Evolutionary conservation across 2,797 vertebrate genomes (phyloP).

Genomic region (Crenuchus spilurus): DNA sequence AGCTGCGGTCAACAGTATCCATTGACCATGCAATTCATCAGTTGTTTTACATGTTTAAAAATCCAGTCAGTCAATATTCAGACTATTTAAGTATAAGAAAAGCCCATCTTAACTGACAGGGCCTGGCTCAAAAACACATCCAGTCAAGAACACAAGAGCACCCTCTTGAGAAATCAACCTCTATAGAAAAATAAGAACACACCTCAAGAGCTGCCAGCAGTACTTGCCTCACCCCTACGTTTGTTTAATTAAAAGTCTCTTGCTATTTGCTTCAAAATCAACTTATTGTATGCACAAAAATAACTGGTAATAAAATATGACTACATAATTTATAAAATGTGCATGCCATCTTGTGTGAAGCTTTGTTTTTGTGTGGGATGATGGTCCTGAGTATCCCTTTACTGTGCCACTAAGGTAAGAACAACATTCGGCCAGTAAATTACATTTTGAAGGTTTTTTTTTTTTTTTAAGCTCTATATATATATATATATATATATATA

Average conservation of each 20-base stretch:
- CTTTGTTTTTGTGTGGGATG: slow-evolving; percentile 6
- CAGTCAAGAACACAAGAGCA: slow-evolving; percentile 1
- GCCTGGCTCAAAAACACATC: slow-evolving; percentile 30
- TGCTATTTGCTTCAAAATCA: slow-evolving; percentile 50
- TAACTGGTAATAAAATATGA: slow-evolving; percentile 30
- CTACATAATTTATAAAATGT: slow-evolving; percentile 28
- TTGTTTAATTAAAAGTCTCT: slow-evolving; percentile 33
- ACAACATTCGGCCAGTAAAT: neutral
- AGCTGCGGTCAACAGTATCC: neutral
- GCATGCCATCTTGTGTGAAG: neutral
- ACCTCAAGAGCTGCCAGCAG: slow-evolving; percentile 50
- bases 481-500: no score
- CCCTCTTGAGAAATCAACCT: slow-evolving; percentile 27
- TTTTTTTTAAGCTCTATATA: neutral
- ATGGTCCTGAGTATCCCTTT: slow-evolving; percentile 42
- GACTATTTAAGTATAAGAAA: slow-evolving; percentile 18
- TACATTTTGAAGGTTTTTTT: neutral
- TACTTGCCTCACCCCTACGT: slow-evolving; percentile 21
- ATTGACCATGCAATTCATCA: slow-evolving; percentile 14
- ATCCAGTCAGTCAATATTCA: slow-evolving; percentile 33
- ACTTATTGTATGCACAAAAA: slow-evolving; percentile 33
- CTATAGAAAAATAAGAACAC: slow-evolving; percentile 53
- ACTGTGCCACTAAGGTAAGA: neutral
- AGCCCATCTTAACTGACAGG: slow-evolving; percentile 12
- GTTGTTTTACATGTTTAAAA: neutral